Percentiles rank a stretch among this genome's conserved stretches.
These are phyloP conservation scores for Peromyscus aztecus DNA, from an alignment of 2,797 vertebrate genomes.

Conservation along the genomic window DNA sequence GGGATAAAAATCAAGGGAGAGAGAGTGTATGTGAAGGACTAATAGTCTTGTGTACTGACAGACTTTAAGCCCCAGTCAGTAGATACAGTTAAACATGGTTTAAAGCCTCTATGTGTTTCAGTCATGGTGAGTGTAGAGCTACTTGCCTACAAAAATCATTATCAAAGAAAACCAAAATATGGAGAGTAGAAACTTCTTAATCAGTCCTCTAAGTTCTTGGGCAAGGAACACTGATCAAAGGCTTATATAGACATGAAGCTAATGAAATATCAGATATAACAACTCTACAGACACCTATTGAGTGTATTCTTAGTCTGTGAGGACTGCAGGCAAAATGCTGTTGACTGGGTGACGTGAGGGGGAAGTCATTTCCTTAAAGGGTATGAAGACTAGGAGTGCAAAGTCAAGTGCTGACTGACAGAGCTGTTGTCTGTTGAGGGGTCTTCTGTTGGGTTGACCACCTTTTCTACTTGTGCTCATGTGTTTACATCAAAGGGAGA, in stretches of 20 bases:
- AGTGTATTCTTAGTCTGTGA: not conserved
- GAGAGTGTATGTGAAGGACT: not conserved
- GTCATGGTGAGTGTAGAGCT: fast-evolving
- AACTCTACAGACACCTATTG: not conserved
- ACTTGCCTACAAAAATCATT: fast-evolving
- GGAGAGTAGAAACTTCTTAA: not conserved
- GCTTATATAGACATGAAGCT: not conserved
- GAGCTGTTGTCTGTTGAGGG: fast-evolving
- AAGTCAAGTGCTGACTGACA: not conserved
- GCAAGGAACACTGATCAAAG: not conserved
- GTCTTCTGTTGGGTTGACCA: fast-evolving
- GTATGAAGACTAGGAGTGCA: not conserved
- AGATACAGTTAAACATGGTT: fast-evolving
- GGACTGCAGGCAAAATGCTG: not conserved
- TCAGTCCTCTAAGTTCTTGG: not conserved
- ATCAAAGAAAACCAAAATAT: not conserved
- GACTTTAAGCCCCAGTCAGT: fast-evolving
- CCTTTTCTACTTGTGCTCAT: not conserved
- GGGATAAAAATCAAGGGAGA: not conserved
- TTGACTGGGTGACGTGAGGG: not conserved
- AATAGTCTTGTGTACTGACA: not conserved
- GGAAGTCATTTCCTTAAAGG: not conserved
- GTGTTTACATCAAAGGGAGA: not conserved
- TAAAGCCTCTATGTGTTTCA: fast-evolving
- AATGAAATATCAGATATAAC: not conserved